Evolutionary conservation across 1,140 invertebrate species (phyloP).

Genomic region (Pseudomyrmex concolor): DNA sequence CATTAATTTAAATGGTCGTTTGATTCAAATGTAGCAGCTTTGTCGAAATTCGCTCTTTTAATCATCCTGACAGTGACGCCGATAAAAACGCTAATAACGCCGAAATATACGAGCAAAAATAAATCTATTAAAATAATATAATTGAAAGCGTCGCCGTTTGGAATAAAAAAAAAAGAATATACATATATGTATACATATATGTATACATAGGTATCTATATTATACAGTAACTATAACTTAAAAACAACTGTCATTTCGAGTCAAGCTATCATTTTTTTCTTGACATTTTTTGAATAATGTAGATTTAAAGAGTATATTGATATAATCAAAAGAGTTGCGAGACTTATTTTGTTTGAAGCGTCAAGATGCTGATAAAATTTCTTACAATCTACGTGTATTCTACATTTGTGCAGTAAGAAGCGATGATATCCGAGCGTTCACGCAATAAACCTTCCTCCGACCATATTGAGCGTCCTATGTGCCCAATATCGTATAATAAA

Average conservation of each 20-base stretch:
- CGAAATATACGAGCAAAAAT: slow-evolving; percentile 33
- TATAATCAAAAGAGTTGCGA: no score
- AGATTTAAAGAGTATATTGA: no score
- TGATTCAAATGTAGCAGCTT: slow-evolving; percentile 59
- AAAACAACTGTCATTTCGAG: no score
- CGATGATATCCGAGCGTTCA: slow-evolving; percentile 38
- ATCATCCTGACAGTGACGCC: slow-evolving; percentile 35
- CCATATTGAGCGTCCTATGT: slow-evolving; percentile 50
- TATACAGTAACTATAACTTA: no score
- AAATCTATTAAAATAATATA: slow-evolving; percentile 49
- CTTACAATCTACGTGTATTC: slow-evolving; percentile 14
- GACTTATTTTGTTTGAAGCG: slow-evolving; percentile 5
- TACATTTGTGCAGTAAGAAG: slow-evolving; percentile 9
- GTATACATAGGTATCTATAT: no score
- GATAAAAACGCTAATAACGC: slow-evolving; percentile 52
- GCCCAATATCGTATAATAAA: slow-evolving; percentile 65
- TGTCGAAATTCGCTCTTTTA: slow-evolving; percentile 58
- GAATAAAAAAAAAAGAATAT: slow-evolving; percentile 23
- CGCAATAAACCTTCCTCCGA: slow-evolving; percentile 55
- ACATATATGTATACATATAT: neutral
- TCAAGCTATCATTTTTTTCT: no score
- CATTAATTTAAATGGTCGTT: slow-evolving; percentile 60
- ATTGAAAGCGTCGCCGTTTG: slow-evolving; percentile 12
- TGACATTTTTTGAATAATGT: no score
- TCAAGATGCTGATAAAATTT: slow-evolving; percentile 15